Evolutionary conservation across 2,888 invertebrate species (phyloP).

Genomic region (Plebejus melissa): DNA sequence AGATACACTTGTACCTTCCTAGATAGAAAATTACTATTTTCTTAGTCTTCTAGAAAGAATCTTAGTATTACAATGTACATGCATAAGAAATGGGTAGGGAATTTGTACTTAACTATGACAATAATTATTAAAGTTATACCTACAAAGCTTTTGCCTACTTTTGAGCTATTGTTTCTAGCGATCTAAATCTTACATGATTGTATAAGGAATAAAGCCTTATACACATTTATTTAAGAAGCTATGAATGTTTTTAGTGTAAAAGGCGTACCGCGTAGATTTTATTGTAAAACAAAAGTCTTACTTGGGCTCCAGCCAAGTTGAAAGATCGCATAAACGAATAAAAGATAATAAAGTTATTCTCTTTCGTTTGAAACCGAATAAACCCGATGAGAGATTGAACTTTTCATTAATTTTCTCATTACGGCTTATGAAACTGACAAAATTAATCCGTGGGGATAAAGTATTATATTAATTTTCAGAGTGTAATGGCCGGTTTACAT

Average conservation of each 20-base stretch:
- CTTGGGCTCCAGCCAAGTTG: conserved; percentile 38
- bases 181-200: not conserved
- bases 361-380: conserved; percentile 11
- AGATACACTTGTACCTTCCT: too few relatives aligned
- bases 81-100: too few relatives aligned
- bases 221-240: conserved; percentile 19
- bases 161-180: too few relatives aligned
- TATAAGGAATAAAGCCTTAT: not conserved
- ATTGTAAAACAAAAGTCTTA: conserved; percentile 35
- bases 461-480: too few relatives aligned
- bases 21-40: too few relatives aligned
- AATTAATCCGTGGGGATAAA: too few relatives aligned
- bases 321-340: conserved; percentile 38
- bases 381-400: conserved; percentile 7
- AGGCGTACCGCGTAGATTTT: conserved; percentile 32
- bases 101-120: too few relatives aligned
- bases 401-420: not conserved
- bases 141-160: too few relatives aligned
- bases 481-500: not conserved
- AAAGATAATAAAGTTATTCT: conserved; percentile 28
- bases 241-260: conserved; percentile 26
- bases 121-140: too few relatives aligned
- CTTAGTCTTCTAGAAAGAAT: too few relatives aligned
- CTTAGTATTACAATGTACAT: too few relatives aligned
- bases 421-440: not conserved